Percentiles rank a stretch among this genome's conserved stretches.
phyloP scores from a whole-genome alignment of 2,888 invertebrate species.

The Diarsia brunnea region DNA sequence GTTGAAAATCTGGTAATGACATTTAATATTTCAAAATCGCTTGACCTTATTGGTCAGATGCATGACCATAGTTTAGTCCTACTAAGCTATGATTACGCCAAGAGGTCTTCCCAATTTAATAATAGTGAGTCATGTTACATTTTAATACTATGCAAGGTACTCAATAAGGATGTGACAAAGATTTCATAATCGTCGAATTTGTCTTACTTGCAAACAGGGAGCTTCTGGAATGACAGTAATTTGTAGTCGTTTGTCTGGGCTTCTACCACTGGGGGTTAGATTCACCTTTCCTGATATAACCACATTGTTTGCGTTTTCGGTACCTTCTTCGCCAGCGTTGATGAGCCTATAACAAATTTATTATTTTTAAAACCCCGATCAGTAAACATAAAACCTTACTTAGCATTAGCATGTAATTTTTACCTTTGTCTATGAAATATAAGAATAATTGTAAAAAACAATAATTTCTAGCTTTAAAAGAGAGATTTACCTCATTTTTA shows the following conservation, averaged over 20 bases:
- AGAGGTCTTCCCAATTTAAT: neutral
- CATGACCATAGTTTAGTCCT: too few species aligned
- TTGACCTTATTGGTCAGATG: neutral
- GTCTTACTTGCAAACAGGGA: conserved; percentile 94
- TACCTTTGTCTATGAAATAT: too few species aligned
- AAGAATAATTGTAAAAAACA: too few species aligned
- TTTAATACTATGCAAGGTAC: neutral
- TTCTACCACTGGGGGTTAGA: conserved; percentile 87
- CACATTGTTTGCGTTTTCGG: conserved; percentile 81
- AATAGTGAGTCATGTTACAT: neutral
- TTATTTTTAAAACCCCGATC: neutral
- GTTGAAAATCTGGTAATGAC: neutral
- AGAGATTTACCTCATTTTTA: too few species aligned
- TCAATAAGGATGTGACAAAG: neutral
- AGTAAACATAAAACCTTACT: too few species aligned
- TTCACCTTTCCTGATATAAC: conserved; percentile 92
- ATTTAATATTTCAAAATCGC: neutral
- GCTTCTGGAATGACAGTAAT: conserved; percentile 94
- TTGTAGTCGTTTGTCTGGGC: conserved; percentile 93
- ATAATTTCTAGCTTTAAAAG: too few species aligned
- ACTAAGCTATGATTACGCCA: neutral
- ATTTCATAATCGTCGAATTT: neutral
- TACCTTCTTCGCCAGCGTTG: conserved; percentile 81
- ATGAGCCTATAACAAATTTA: conserved; percentile 73
- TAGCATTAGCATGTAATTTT: too few species aligned